A percentile compares a stretch with the other conserved stretches of the same genome.
Evolutionary conservation across 2,888 invertebrate genomes (phyloP).

Genomic region (Drosophila algonquin): DNA sequence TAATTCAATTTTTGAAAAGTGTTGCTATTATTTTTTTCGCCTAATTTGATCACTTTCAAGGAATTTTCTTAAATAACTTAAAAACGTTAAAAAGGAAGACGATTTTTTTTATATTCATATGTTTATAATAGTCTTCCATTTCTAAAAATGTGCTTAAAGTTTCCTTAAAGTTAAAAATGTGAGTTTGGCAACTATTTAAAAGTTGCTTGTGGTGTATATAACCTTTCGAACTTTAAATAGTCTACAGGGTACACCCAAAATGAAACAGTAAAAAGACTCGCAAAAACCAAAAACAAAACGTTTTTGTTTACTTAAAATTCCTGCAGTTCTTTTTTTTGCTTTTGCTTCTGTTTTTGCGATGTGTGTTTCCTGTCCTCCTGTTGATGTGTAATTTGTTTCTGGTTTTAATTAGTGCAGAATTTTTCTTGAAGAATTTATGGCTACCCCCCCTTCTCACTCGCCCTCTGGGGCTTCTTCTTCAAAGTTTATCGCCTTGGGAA

Average conservation of each 20-base stretch:
- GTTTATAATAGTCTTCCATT: too few relatives aligned
- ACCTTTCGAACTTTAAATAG: too few relatives aligned
- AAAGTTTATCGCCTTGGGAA: constrained; percentile 31
- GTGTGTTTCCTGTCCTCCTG: neutral
- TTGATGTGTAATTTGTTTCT: constrained; percentile 30
- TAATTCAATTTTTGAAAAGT: too few relatives aligned
- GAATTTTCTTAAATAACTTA: too few relatives aligned
- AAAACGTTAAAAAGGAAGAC: too few relatives aligned
- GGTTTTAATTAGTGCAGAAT: constrained; percentile 30
- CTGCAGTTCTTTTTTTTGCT: constrained; percentile 10
- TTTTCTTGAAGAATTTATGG: constrained; percentile 22
- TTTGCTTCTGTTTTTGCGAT: neutral
- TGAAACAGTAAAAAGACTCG: neutral
- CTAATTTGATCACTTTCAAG: too few relatives aligned
- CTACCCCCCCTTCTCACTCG: neutral
- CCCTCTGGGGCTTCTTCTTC: neutral
- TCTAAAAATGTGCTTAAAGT: too few relatives aligned
- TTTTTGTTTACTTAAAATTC: constrained; percentile 19
- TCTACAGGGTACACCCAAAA: neutral
- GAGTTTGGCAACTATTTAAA: too few relatives aligned
- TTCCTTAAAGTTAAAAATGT: too few relatives aligned
- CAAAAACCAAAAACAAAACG: neutral
- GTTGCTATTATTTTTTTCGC: too few relatives aligned
- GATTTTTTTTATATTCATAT: too few relatives aligned
- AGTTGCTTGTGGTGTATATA: too few relatives aligned